These are phyloP conservation scores for Metacarcinus magister DNA, from an alignment of 2,888 invertebrate genomes.

Conservation along the genomic window DNA sequence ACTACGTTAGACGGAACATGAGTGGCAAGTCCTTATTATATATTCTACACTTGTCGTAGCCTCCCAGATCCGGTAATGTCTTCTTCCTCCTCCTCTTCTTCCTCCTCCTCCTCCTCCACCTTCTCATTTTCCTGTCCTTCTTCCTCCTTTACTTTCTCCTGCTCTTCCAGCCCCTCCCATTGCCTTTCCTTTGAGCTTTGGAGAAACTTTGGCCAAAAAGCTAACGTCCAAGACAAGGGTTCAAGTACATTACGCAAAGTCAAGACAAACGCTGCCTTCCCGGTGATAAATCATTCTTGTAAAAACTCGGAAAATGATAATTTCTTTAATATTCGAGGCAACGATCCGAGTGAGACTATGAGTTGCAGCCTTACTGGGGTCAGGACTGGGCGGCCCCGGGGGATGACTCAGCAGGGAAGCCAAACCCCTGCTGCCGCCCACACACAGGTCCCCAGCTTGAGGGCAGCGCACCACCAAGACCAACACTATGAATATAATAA, in stretches of 20 bases:
- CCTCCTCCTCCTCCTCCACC: not conserved
- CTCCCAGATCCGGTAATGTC: constrained; percentile 76
- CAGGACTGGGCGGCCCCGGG: not conserved
- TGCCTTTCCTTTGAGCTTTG: not conserved
- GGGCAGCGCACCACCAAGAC: not conserved
- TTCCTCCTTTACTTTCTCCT: not conserved
- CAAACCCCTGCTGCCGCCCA: not conserved
- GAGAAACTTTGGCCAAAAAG: not conserved
- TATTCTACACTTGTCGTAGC: constrained; percentile 72
- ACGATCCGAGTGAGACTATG: not conserved
- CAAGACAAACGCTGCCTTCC: constrained; percentile 7
- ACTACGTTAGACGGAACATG: constrained; percentile 66
- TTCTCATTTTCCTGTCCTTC: not conserved
- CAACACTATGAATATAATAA: not conserved
- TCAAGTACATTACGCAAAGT: constrained; percentile 41
- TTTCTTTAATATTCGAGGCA: constrained; percentile 41
- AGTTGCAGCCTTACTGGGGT: not conserved
- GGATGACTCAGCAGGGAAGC: not conserved
- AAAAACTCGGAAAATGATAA: constrained; percentile 6
- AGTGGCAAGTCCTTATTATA: constrained; percentile 69
- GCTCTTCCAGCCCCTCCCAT: not conserved
- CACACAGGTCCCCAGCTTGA: not conserved
- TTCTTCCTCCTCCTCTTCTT: not conserved
- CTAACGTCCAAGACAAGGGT: constrained; percentile 10
- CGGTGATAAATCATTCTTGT: not conserved